These are phyloP conservation scores for Leptinotarsa defecta DNA, from an alignment of 1,140 invertebrate genomes.

Conservation along the genomic window DNA sequence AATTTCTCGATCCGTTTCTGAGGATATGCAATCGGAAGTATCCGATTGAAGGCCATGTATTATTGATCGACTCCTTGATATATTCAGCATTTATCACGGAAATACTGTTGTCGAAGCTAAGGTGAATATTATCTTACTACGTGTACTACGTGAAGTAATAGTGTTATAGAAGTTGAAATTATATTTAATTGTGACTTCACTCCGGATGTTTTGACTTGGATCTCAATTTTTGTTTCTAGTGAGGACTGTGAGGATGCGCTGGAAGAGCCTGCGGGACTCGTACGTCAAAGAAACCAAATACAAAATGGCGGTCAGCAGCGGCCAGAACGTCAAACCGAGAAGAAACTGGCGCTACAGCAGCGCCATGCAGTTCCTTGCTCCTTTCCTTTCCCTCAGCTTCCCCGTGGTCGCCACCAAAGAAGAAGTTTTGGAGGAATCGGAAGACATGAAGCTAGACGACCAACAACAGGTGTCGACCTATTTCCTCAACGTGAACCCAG, in stretches of 20 bases:
- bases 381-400: slow-evolving; percentile 13
- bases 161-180: no score
- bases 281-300: slow-evolving; percentile 29
- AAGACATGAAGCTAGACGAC: neutral
- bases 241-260: slow-evolving; percentile 17
- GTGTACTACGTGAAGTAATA: no score
- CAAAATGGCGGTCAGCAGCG: neutral
- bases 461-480: neutral
- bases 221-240: slow-evolving; percentile 22
- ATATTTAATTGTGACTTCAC: no score
- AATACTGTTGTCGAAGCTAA: no score
- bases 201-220: neutral
- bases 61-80: no score
- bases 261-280: slow-evolving; percentile 31
- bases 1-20: no score
- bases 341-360: slow-evolving; percentile 24
- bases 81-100: no score
- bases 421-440: slow-evolving; percentile 9
- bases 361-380: slow-evolving; percentile 19
- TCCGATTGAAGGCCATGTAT: no score
- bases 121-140: no score
- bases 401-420: neutral
- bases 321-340: slow-evolving; percentile 11
- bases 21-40: no score
- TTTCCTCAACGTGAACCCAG: slow-evolving; percentile 1